Base-by-base conservation (phyloP, 2,797 vertebrate genomes). In the Phalloptychus januarius region DNA sequence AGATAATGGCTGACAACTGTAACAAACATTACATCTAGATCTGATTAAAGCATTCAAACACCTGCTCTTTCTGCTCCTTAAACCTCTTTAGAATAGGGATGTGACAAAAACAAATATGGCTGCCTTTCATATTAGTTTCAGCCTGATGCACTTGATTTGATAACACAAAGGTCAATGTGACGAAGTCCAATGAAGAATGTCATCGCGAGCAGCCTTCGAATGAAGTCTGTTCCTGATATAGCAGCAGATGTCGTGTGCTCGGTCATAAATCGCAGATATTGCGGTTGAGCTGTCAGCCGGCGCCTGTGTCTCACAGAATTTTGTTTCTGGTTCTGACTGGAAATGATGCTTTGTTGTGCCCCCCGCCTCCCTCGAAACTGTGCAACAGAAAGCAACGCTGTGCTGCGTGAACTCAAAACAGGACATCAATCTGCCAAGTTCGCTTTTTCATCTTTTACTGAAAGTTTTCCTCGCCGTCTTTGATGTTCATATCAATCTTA, bases 241-340 rank as follows among this genome's bases (percentile, higher is more conserved):
- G 89, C 85, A 81, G 77, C 85, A 89, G 85, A 90, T 91, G 86
- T 75, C 11, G 70, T 67, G 82, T 25, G 74, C 71, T 75, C 0
- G 5, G 44, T 87, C 85, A 79, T 92, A 91, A 92, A 93, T 93
- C 45, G 45, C 46, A 25, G 84, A 90, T 85, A 83, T 83, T 92
- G 83, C 46, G 91, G 92, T 94, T 44, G 75, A 71, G 67, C 78
- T 89, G 91, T 95, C 91, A 89, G 86, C 86, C 25, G 46, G 78
- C n/a, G 72, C 77, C 84, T 90, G 88, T 79, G 87, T 93, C 88
- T 84, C 78, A 72, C 69, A 84, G 84, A 83, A 82, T 88, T 75
- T 82, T 23, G 80, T 90, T 86, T 93, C 88, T 90, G 69, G 77
- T 71, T 90, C 74, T 92, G 88, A 91, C 89, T 94, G 87, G 85